Evolutionary conservation across 2,888 invertebrate species (phyloP), one percentile per base, ranked within the genome.

Genomic region (Drosophila nr. medialis): DNA sequence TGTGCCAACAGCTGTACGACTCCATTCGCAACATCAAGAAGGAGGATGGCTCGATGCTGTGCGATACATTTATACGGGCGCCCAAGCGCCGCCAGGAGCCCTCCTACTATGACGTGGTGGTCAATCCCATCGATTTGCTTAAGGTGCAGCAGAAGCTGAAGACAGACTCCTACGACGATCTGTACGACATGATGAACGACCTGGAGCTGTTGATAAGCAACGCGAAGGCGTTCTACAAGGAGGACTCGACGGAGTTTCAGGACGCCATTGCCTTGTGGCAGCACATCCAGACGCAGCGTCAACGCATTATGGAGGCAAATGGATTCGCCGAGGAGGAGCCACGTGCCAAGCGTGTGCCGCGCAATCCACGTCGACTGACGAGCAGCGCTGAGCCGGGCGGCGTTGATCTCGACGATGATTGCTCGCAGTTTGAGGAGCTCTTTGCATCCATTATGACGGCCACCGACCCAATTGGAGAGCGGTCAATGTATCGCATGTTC

Each of bases 121-220:
- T 96, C 10, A 97, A 97, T 91, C 99, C 99, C 2, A 99, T 99
- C 91, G 99, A 99, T 93, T 94, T 99, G 90, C 93, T 99, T 10
- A 87, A 95, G 93, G 98, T 99, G 4, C 99, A 99, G 92, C 99
- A 99, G 91, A 99, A 99, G 92, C 93, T 99, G 13, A 99, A 98
- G 95, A 98, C 98, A 0, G 99, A 99, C 86, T 98, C 99, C 63
- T 99, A 99, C 93, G 96, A 97, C 81, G 98, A 98, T 91, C 95
- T 99, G 81, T 98, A 98, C 36, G 98, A 98, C 90, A 94, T 99
- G 72, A 96, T 97, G 45, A 95, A 95, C 11, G 99, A 99, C 92
- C 95, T 99, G 81, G 97, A 98, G 90, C 94, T 99, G 40, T 95
- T 99, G 88, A 96, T 99, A 34, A 97, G 96, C 85, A 99, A 99